Evolutionary conservation across 1,140 invertebrate species (phyloP), one percentile per base, ranked within the genome.

Genomic region (Pseudomyrmex gracilis): DNA sequence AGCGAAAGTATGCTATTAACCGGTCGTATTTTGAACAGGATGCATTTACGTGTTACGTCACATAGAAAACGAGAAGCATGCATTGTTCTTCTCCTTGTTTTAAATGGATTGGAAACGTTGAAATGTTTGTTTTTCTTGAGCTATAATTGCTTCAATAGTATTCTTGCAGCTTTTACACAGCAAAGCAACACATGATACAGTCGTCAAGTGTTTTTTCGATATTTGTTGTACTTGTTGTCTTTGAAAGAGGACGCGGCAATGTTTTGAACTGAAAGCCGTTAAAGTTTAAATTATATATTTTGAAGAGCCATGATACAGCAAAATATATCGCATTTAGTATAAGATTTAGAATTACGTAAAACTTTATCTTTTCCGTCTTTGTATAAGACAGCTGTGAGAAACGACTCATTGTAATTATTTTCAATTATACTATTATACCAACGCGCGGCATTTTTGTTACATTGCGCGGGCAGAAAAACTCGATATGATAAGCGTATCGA

Each of bases 401-500:
- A 34, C 34, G 5, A 34, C 34, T 34, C 34, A 34, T 5, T 34
- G 34, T 34, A 34, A 34, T 34, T 34, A 34, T 34, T 34, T 34
- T 34, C n/a, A 34, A 34, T 34, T 7, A 34, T 34, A 34, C 7
- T 34, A n/a, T n/a, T n/a, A n/a, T n/a, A n/a, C n/a, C 34, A 34
- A 34, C 34, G 34, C 34, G 34, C 34, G 34, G 3, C 7, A 5
- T 34, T 34, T 34, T 34, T 34, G 34, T 34, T 34, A 34, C 34
- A 73, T 58, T 24, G 15, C 15, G 17, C 5, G 17, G 7, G n/a
- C 17, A 5, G 2, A 9, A 22, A 63, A 45, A 73, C 24, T 53
- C 9, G n/a, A 2, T 34, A 7, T 24, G 70, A 82, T 74, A 74
- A 57, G 20, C 55, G 4, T 85, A 53, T 60, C 24, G 2, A 34